Conservation (phyloP, 2,888 invertebrate species). For the Adelphocoris suturalis region DNA sequence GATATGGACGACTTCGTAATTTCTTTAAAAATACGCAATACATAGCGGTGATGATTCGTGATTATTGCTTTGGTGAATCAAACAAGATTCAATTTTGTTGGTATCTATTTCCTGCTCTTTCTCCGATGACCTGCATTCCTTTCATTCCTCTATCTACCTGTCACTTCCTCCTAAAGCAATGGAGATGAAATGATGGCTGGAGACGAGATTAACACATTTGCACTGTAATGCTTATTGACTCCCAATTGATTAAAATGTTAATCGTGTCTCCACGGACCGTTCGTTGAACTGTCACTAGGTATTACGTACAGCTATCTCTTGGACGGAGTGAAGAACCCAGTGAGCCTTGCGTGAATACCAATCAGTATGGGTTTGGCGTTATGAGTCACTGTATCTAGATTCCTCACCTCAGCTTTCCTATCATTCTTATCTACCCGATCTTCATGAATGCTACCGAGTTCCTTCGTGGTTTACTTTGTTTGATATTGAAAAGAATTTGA, state of each 20-base stretch:
- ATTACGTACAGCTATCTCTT: not conserved
- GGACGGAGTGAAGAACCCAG: conserved; percentile 7
- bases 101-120: conserved; percentile 2
- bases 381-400: conserved; percentile 49
- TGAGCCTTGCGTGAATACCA: conserved; percentile 48
- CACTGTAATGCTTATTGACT: too few relatives aligned
- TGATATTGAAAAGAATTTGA: too few relatives aligned
- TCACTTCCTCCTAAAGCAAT: conserved; percentile 2
- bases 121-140: conserved; percentile 63
- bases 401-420: not conserved
- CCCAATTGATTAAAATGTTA: not conserved
- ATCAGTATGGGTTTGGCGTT: conserved; percentile 43
- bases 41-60: too few relatives aligned
- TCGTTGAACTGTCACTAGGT: not conserved
- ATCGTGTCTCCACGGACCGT: not conserved
- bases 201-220: too few relatives aligned
- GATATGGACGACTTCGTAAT: too few relatives aligned
- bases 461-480: too few relatives aligned
- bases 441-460: too few relatives aligned
- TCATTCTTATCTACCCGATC: too few relatives aligned
- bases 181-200: not conserved
- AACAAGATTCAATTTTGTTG: not conserved
- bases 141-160: conserved; percentile 52
- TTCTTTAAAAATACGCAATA: too few relatives aligned
- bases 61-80: too few relatives aligned